These are phyloP conservation scores for Aphelenchoides fujianensis DNA, from an alignment of 1,140 invertebrate genomes.

Conservation along the genomic window DNA sequence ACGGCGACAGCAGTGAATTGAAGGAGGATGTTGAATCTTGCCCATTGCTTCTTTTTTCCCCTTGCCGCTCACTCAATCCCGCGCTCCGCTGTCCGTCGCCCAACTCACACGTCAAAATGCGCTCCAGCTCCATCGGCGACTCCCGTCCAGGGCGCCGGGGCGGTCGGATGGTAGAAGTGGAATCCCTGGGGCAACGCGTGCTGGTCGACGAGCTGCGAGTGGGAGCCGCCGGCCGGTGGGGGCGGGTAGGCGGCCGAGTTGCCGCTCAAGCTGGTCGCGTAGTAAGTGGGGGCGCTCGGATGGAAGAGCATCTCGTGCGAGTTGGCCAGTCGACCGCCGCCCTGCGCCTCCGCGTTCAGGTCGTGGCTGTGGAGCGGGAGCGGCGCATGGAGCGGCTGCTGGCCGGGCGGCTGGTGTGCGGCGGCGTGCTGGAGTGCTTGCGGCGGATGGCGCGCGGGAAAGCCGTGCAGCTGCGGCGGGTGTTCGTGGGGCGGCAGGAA, in stretches of 20 bases:
- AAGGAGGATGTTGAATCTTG: too few relatives aligned
- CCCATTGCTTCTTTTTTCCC: too few relatives aligned
- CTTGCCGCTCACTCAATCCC: too few relatives aligned
- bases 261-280: not conserved
- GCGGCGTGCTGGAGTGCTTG: not conserved
- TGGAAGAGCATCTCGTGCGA: not conserved
- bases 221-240: not conserved
- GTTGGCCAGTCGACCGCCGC: not conserved
- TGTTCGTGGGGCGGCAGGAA: not conserved
- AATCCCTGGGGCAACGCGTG: not conserved
- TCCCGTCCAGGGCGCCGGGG: not conserved
- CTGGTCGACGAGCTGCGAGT: not conserved
- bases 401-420: not conserved
- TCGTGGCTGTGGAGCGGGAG: not conserved
- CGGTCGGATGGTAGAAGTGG: slow-evolving; percentile 23
- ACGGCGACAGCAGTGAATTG: too few relatives aligned
- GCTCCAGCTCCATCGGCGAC: not conserved
- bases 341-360: too few relatives aligned
- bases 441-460: not conserved
- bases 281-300: not conserved
- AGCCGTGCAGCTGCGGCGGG: not conserved
- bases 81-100: too few relatives aligned
- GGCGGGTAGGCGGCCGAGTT: not conserved
- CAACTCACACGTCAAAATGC: slow-evolving; percentile 14
- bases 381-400: not conserved